phyloP scores from a whole-genome alignment of 2,113 vertebrate species.

The Bagarius yarrelli region DNA sequence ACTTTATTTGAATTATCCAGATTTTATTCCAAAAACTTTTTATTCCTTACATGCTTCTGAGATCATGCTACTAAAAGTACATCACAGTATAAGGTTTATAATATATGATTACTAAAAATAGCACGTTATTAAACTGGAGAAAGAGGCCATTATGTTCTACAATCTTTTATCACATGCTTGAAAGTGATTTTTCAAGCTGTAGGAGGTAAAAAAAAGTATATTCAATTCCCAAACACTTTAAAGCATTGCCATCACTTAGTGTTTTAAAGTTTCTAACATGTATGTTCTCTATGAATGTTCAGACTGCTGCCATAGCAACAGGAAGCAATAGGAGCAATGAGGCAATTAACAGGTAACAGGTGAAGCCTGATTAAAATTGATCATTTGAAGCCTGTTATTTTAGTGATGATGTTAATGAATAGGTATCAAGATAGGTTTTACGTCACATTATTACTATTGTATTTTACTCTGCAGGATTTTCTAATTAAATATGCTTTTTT shows the following conservation, averaged over 20 bases:
- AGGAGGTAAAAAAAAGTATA: not conserved
- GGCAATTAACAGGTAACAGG: not conserved
- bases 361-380: not conserved
- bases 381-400: not conserved
- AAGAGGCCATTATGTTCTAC: not conserved
- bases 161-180: constrained; percentile 3
- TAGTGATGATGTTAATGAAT: not conserved
- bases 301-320: constrained; percentile 8
- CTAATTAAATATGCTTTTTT: not conserved
- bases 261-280: constrained; percentile 10
- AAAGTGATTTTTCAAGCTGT: constrained; percentile 12
- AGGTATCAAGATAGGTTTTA: not conserved
- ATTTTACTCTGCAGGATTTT: not conserved
- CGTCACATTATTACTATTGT: not conserved
- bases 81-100: not conserved
- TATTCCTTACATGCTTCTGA: not conserved
- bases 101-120: not conserved
- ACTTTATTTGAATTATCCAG: too few species aligned
- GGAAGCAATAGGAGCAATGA: not conserved
- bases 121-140: not conserved
- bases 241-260: not conserved
- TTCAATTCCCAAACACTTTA: not conserved
- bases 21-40: too few species aligned
- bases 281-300: not conserved
- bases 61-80: not conserved